phyloP scores from a whole-genome alignment of 2,113 vertebrate species.

The Embiotoca jacksoni region DNA sequence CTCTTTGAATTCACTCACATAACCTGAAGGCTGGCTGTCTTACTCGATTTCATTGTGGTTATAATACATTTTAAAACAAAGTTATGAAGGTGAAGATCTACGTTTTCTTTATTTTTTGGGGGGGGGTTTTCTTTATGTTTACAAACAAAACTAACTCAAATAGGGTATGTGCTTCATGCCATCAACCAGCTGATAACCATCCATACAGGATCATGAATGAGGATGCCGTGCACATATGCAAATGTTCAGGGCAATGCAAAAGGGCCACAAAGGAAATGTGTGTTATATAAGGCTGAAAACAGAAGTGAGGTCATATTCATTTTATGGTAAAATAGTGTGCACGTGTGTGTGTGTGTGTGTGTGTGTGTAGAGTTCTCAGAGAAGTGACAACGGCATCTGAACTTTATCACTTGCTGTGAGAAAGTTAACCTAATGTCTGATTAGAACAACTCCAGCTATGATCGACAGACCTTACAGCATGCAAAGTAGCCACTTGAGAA shows the following conservation, averaged over 20 bases:
- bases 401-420: too few species aligned
- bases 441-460: too few species aligned
- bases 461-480: too few species aligned
- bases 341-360: too few species aligned
- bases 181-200: not conserved
- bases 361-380: too few species aligned
- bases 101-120: not conserved
- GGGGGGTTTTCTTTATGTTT: not conserved
- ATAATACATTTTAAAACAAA: not conserved
- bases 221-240: not conserved
- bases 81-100: too few species aligned
- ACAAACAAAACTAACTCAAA: not conserved
- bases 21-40: not conserved
- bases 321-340: not conserved
- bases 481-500: too few species aligned
- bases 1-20: constrained; percentile 3
- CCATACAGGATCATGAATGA: not conserved
- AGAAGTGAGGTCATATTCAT: not conserved
- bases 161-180: not conserved
- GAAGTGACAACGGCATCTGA: too few species aligned
- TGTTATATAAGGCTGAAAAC: not conserved
- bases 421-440: too few species aligned
- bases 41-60: constrained; percentile 15
- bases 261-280: not conserved
- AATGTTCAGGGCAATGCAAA: constrained; percentile 3